Evolutionary conservation across 2,113 vertebrate genomes (phyloP).

Genomic region (Dolichotis patagonum): DNA sequence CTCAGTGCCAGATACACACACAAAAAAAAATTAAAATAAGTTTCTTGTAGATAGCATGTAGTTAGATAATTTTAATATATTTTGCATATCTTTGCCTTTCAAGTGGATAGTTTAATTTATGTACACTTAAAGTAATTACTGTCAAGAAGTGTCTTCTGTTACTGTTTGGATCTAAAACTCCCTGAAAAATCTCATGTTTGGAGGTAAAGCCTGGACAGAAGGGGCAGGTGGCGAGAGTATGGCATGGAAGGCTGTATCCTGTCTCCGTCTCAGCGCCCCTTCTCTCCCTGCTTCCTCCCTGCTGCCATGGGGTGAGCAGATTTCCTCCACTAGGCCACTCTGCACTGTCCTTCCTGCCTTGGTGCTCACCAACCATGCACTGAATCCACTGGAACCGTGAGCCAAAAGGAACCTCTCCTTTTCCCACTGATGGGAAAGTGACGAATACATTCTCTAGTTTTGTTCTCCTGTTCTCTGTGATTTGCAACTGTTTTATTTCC

Average conservation of each 20-base stretch:
- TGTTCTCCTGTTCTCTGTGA: neutral
- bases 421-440: neutral
- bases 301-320: neutral
- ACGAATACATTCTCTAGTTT: neutral
- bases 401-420: neutral
- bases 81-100: neutral
- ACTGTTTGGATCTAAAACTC: neutral
- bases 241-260: too few species aligned
- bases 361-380: neutral
- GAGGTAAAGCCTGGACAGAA: neutral
- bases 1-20: too few species aligned
- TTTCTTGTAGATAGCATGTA: neutral
- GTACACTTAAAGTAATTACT: neutral
- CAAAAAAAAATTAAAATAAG: neutral
- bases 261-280: neutral
- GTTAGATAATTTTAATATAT: neutral
- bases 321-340: neutral
- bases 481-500: neutral
- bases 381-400: neutral
- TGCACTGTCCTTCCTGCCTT: neutral
- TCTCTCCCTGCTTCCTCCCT: neutral
- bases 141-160: neutral
- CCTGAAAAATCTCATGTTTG: neutral
- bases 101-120: neutral
- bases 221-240: neutral